Evolutionary conservation across 1,140 invertebrate species (phyloP).

Genomic region (Solenopsis invicta): DNA sequence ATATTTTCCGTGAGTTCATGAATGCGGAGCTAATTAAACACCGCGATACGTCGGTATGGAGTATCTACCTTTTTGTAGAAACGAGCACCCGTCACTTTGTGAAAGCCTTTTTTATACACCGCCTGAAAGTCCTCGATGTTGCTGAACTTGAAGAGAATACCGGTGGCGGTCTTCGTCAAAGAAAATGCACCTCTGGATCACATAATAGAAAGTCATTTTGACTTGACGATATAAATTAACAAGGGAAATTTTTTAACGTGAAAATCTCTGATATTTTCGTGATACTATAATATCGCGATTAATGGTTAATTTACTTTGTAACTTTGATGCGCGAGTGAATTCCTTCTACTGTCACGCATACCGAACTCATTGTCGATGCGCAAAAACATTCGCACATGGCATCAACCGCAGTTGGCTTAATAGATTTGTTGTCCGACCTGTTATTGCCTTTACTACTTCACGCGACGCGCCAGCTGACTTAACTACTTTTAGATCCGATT

Average conservation of each 20-base stretch:
- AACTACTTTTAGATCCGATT: conserved; percentile 59
- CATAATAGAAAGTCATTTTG: conserved; percentile 46
- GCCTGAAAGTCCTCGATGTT: conserved; percentile 94
- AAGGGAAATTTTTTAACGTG: neutral
- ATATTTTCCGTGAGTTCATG: neutral
- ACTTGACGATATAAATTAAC: conserved; percentile 1
- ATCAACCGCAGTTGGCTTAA: conserved; percentile 33
- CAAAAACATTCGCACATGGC: conserved; percentile 21
- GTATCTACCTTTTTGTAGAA: conserved; percentile 91
- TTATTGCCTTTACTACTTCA: conserved; percentile 57
- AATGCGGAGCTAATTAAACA: neutral
- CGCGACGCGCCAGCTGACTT: conserved; percentile 39
- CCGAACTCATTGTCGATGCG: conserved; percentile 10
- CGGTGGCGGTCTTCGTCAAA: conserved; percentile 94
- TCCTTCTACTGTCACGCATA: neutral
- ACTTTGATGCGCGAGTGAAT: neutral
- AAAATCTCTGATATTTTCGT: neutral
- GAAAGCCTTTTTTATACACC: conserved; percentile 94
- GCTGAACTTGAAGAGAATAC: conserved; percentile 95
- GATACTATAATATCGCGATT: neutral
- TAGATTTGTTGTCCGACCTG: conserved; percentile 57
- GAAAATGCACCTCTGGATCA: conserved; percentile 91
- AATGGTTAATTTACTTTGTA: neutral
- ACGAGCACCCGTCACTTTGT: conserved; percentile 92
- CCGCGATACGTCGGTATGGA: neutral